phyloP scores from a whole-genome alignment of 2,888 invertebrate species.

The Willowsia nigromaculata region DNA sequence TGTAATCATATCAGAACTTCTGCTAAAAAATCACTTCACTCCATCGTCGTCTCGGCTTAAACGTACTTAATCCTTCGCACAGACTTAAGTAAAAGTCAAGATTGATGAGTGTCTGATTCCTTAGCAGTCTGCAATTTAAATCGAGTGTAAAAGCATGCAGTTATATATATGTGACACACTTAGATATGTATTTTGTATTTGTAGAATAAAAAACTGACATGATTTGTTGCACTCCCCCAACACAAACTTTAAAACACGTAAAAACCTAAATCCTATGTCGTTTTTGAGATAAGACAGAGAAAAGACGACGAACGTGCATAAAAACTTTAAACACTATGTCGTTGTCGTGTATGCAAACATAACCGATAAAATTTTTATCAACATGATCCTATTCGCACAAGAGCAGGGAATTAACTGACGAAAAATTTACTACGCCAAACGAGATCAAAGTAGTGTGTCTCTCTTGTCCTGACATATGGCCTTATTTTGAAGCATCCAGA shows the following conservation, averaged over 20 bases:
- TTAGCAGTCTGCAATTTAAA: slow-evolving; percentile 9
- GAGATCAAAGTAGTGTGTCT: background rate
- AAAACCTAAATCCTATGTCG: background rate
- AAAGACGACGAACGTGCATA: background rate
- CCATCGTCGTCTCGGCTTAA: slow-evolving; percentile 2
- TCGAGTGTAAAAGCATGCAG: slow-evolving; percentile 31
- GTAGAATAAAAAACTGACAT: slow-evolving; percentile 34
- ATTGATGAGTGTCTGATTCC: background rate
- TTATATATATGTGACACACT: background rate
- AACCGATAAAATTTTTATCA: slow-evolving; percentile 26
- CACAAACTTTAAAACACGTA: slow-evolving; percentile 26
- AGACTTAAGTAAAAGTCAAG: background rate
- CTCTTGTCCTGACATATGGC: slow-evolving; percentile 24
- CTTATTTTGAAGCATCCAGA: background rate
- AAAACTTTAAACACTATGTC: background rate
- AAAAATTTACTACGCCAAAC: slow-evolving; percentile 18
- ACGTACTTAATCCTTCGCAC: slow-evolving; percentile 1
- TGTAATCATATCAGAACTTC: slow-evolving; percentile 19
- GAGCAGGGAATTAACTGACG: slow-evolving; percentile 41
- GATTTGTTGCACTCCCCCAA: slow-evolving; percentile 46
- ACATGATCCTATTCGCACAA: slow-evolving; percentile 31
- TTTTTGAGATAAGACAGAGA: slow-evolving; percentile 43
- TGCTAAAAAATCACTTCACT: slow-evolving; percentile 35
- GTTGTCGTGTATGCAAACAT: too few relatives aligned
- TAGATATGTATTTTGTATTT: background rate